phyloP scores from a whole-genome alignment of 2,113 vertebrate species.

The Pseudolaguvia tuberculata region DNA sequence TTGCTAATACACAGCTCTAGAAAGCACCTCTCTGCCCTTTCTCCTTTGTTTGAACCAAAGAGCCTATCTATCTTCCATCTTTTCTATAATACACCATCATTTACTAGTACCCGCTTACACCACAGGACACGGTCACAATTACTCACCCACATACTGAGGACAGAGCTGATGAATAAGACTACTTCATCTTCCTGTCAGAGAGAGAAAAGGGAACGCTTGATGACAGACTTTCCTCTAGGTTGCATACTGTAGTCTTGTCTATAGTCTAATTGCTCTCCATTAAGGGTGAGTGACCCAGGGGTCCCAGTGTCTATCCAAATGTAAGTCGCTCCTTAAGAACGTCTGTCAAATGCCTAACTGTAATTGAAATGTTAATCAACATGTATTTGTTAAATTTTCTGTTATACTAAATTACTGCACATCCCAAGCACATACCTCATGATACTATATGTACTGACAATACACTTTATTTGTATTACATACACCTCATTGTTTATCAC shows the following conservation, averaged over 20 bases:
- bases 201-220: slow-evolving; percentile 13
- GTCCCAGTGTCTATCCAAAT: slow-evolving; percentile 24
- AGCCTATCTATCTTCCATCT: slow-evolving; percentile 31
- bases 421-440: too few species aligned
- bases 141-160: slow-evolving; percentile 1
- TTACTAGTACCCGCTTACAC: neutral
- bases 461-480: too few species aligned
- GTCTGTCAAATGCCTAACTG: too few species aligned
- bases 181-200: slow-evolving; percentile 44
- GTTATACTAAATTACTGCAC: too few species aligned
- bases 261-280: slow-evolving; percentile 35
- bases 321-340: too few species aligned
- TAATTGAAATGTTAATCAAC: too few species aligned
- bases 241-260: slow-evolving; percentile 26
- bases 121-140: slow-evolving; percentile 17
- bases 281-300: slow-evolving; percentile 27
- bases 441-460: too few species aligned
- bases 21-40: neutral
- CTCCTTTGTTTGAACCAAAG: slow-evolving; percentile 28
- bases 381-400: too few species aligned
- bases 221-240: slow-evolving; percentile 8
- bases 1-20: neutral
- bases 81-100: slow-evolving; percentile 32
- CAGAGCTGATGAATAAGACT: slow-evolving; percentile 43
- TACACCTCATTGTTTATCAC: too few species aligned